A percentile compares a stretch with the other conserved stretches of the same genome.
Evolutionary conservation across 2,888 invertebrate species (phyloP).

Genomic region (Panzeria rudis): DNA sequence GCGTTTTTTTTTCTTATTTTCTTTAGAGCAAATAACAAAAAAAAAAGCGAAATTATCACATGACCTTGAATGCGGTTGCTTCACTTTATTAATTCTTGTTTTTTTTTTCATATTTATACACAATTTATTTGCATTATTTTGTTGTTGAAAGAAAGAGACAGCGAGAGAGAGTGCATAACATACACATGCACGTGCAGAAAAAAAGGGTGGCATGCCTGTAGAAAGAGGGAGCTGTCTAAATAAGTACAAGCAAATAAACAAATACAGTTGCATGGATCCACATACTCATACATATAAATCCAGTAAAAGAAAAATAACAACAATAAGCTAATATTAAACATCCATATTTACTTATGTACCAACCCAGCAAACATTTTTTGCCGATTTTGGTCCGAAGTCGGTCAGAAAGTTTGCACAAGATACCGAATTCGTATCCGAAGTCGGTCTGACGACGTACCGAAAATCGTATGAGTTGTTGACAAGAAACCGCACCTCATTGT

Average conservation of each 20-base stretch:
- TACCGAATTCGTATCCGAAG: no score
- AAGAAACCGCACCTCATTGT: no score
- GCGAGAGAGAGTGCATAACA: not conserved
- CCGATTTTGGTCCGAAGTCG: no score
- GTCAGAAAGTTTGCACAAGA: no score
- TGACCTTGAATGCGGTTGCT: constrained; percentile 75
- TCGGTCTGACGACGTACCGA: no score
- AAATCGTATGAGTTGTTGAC: no score
- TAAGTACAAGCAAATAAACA: not conserved
- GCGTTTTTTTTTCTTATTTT: constrained; percentile 18
- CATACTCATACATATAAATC: not conserved
- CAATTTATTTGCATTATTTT: constrained; percentile 63
- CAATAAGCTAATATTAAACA: not conserved
- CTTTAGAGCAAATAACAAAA: constrained; percentile 61
- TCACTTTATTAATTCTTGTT: constrained; percentile 71
- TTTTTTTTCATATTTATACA: constrained; percentile 49
- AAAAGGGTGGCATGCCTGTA: constrained; percentile 13
- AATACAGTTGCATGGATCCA: not conserved
- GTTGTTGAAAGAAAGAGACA: constrained; percentile 21
- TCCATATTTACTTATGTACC: not conserved
- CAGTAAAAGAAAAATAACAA: not conserved
- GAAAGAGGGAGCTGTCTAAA: constrained; percentile 31
- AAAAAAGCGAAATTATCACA: constrained; percentile 72
- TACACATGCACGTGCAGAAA: not conserved
- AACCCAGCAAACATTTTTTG: not conserved